These are phyloP conservation scores for Heliconius eleuchia DNA, from an alignment of 1,140 invertebrate genomes.

Conservation along the genomic window DNA sequence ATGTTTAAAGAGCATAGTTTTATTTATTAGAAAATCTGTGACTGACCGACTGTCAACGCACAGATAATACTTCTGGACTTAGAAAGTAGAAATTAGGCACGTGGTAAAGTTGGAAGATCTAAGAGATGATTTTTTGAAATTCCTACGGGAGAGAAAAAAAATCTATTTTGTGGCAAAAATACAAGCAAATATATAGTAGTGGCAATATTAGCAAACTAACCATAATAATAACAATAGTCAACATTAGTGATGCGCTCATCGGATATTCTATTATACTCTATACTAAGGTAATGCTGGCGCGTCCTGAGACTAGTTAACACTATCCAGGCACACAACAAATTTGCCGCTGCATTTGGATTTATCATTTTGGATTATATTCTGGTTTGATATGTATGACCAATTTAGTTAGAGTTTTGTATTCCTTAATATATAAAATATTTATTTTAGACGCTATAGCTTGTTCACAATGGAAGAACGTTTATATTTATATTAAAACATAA, in stretches of 20 bases:
- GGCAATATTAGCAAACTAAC: not conserved
- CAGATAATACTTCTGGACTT: too few species aligned
- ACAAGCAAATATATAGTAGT: not conserved
- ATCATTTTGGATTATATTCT: slow-evolving; percentile 5
- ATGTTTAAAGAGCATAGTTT: too few species aligned
- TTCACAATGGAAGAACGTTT: too few species aligned
- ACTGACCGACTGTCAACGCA: too few species aligned
- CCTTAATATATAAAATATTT: not conserved
- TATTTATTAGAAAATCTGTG: too few species aligned
- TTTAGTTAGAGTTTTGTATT: not conserved
- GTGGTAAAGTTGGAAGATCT: too few species aligned
- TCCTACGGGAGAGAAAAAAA: too few species aligned
- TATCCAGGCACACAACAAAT: not conserved
- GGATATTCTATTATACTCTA: not conserved
- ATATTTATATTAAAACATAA: too few species aligned
- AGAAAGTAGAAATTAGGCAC: too few species aligned
- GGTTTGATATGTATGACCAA: not conserved
- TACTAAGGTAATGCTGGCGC: slow-evolving; percentile 1
- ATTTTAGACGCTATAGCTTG: not conserved
- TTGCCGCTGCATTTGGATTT: slow-evolving; percentile 6
- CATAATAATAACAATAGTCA: not conserved
- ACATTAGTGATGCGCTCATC: not conserved
- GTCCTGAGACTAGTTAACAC: slow-evolving; percentile 7
- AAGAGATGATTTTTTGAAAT: too few species aligned
- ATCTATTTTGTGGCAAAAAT: too few species aligned